Base-by-base conservation (phyloP, 2,888 invertebrate genomes). In the Ophion obscuratus region DNA sequence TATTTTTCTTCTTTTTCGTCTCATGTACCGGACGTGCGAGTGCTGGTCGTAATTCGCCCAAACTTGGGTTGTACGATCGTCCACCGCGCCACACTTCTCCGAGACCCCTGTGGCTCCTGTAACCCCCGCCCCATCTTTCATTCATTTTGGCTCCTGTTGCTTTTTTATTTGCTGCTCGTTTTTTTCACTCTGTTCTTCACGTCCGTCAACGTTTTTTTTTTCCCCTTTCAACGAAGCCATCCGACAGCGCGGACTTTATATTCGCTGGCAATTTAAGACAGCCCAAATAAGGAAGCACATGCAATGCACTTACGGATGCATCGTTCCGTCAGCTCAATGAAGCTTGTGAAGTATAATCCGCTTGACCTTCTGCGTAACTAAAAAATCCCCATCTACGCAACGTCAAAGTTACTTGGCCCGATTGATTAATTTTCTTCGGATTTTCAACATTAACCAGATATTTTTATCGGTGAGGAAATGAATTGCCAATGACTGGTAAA, bases 11-110 rank as follows among this genome's bases (percentile, higher is more conserved):
- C 40, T 82, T 67, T 74, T 82, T 71, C 77, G 36, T 71, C 71
- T 82, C 82, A 57, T 82, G 82, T 82, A 82, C 82, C 82, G 82
- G 82, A 82, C 82, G 82, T 77, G 76, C 82, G 76, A 82, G 82
- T 71, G 61, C 82, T 71, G 82, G 11, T 44, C 70, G 64, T 82
- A 82, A 82, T 82, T 81, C 66, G 31, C 75, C 75, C 82, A 82
- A 82, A 76, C 77, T 47, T 59, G 70, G 57, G 66, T 44, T 59
- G 71, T 70, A 76, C 36, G 81, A 62, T 82, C 71, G 77, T 71
- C 71, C 64, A 70, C 36, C 76, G 70, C 66, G 75, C 82, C 76
- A 82, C 67, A 82, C 77, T 71, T 77, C 75, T 40, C 47, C 17
- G 70, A 70, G 77, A 77, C 64, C 71, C 71, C 71, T 76, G 11